These are phyloP conservation scores for Drosophila kambysellisi DNA, from an alignment of 2,888 invertebrate species.

Conservation along the genomic window DNA sequence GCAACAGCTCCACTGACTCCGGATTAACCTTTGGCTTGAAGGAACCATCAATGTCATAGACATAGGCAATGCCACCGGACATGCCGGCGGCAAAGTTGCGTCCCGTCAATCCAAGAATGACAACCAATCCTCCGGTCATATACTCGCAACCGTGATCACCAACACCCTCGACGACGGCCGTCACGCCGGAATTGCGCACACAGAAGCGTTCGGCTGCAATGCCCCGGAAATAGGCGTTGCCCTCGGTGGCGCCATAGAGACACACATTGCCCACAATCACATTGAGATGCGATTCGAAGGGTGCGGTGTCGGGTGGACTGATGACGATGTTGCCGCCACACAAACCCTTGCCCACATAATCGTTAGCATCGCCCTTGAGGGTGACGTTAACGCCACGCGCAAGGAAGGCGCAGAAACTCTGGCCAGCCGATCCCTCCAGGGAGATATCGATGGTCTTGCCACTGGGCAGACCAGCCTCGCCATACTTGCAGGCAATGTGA, in stretches of 20 bases:
- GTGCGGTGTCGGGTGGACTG: conserved; percentile 94
- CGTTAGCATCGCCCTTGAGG: conserved; percentile 98
- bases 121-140: conserved; percentile 97
- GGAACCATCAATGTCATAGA: conserved; percentile 94
- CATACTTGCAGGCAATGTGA: conserved; percentile 96
- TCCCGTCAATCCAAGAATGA: conserved; percentile 97
- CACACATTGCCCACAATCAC: conserved; percentile 99
- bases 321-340: conserved; percentile 98
- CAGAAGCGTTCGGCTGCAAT: conserved; percentile 99
- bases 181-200: conserved; percentile 98
- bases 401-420: conserved; percentile 99
- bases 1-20: conserved; percentile 97
- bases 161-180: conserved; percentile 98
- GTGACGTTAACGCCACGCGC: conserved; percentile 95
- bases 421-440: conserved; percentile 97
- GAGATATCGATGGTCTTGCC: conserved; percentile 91
- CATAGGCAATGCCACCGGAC: conserved; percentile 98
- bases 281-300: conserved; percentile 96
- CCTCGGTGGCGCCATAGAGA: conserved; percentile 98
- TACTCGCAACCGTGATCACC: conserved; percentile 99
- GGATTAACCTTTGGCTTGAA: conserved; percentile 95
- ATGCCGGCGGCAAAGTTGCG: conserved; percentile 99
- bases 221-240: conserved; percentile 97
- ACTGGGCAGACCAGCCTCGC: conserved; percentile 94
- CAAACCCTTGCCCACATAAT: conserved; percentile 98